Evolutionary conservation across 1,140 invertebrate species (phyloP), one percentile per base, ranked within the genome.

Genomic region (Micrasema minimum): DNA sequence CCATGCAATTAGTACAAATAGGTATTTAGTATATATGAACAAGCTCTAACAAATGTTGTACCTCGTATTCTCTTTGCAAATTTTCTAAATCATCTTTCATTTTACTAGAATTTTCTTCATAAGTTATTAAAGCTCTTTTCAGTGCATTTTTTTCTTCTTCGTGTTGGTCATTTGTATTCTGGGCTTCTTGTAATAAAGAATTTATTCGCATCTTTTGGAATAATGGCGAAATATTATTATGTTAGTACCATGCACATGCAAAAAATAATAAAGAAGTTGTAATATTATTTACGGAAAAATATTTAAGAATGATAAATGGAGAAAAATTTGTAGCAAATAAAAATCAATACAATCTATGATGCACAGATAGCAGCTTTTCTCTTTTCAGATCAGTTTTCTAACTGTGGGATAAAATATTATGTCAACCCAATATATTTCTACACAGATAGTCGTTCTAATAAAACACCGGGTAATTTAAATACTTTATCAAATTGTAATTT

Each of bases 31-130:
- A 55, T 14, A 55, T n/a, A 31, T 55, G 45, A 20, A 48, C 46
- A 10, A 11, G 7, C 11, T n/a, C n/a, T 11, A 16, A 48, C 18
- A 20, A 43, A 43, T 43, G 2, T 11, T 35, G 23, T 66, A 53
- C 50, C 50, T 66, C 65, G 35, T 37, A 51, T 26, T 66, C 65
- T 35, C 18, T 41, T 12, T 23, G 16, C 16, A 31, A 51, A 35
- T 66, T 26, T 43, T 51, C 65, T 10, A 66, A 51, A 51, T 51
- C 46, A 12, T 51, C 51, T 41, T 37, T 66, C 37, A 66, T 37
- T 37, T 66, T 51, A 22, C 23, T 48, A 55, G 38, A 38, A 26
- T 51, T 41, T 7, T 51, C 48, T 66, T 66, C 20, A 31, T 11
- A 37, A 9, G 11, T 2, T 26, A 41, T 46, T 31, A 64, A 64